Percentiles rank a stretch among this genome's conserved stretches.
Evolutionary conservation across 1,140 invertebrate species (phyloP).

Genomic region (Drosophila ananassae): DNA sequence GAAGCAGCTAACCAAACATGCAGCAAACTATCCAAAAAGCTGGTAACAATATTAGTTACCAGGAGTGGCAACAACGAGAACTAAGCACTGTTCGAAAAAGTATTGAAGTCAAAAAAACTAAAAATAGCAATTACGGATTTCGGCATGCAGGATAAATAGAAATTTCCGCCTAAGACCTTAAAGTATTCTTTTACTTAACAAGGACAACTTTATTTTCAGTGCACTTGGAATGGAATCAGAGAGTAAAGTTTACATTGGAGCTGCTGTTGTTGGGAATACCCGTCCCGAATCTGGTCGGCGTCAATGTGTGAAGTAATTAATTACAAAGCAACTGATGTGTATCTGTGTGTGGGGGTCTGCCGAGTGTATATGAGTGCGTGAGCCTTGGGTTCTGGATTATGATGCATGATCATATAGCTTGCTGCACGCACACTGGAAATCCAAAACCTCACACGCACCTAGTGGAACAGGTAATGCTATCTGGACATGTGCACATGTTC

Average conservation of each 20-base stretch:
- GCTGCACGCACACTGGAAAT: slow-evolving; percentile 62
- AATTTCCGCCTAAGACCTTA: no score
- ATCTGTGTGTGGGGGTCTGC: slow-evolving; percentile 54
- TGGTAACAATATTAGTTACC: slow-evolving; percentile 77
- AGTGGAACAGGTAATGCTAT: slow-evolving; percentile 42
- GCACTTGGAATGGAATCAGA: slow-evolving; percentile 21
- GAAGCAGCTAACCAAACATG: slow-evolving; percentile 74
- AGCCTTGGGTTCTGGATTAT: slow-evolving; percentile 73
- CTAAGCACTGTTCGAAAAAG: not conserved
- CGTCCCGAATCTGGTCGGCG: slow-evolving; percentile 59
- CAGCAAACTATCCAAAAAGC: slow-evolving; percentile 78
- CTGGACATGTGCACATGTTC: slow-evolving; percentile 33
- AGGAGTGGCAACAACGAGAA: slow-evolving; percentile 37
- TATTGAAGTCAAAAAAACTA: not conserved
- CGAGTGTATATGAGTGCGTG: slow-evolving; percentile 20
- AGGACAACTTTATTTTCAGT: not conserved
- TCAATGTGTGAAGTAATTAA: slow-evolving; percentile 83
- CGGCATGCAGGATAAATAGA: no score
- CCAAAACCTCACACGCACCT: slow-evolving; percentile 21
- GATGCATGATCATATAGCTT: slow-evolving; percentile 77
- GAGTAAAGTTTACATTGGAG: slow-evolving; percentile 71
- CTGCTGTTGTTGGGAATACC: slow-evolving; percentile 37
- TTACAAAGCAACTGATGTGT: slow-evolving; percentile 81
- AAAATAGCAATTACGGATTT: slow-evolving; percentile 4
- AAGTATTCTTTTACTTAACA: not conserved